Base-by-base conservation (phyloP, 2,113 vertebrate species). In the Acrocephalus kingi region DNA sequence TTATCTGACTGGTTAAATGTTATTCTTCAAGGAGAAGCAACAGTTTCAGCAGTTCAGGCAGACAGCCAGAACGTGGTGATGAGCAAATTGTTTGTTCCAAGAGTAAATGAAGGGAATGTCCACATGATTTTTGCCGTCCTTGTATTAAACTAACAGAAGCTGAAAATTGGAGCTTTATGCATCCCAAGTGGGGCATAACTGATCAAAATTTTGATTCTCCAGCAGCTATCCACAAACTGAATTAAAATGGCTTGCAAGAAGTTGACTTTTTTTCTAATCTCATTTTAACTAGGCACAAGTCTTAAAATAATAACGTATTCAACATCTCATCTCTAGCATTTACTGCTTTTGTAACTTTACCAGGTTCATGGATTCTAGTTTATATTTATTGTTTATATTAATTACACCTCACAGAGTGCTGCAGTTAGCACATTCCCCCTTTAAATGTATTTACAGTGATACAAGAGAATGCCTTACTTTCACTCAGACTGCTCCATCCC, bases 381-480 rank as follows among this genome's bases (percentile, higher is more conserved):
- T 84, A 33, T 94, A 71, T 84, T 67, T 90, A 77, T 76, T 58
- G 73, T 92, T 83, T 93, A 55, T 91, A 71, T 93, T 96, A 56
- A 84, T 95, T 89, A 67, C 94, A 61, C 61, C 55, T 94, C 87
- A 85, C 62, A 82, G 35, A 86, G 33, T 68, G 63, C 37, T 95
- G 73, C 67, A 94, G 67, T 96, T 97, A 97, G 83, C 66, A 95
- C 94, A 96, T 93, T 94, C 67, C 90, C 89, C 35, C 84, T 97
- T 94, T 39, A 55, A 93, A 81, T 71, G 10, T 81, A 75, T 97
- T 95, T 96, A 81, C 48, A 94, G 58, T 74, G 84, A 93, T 96
- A 95, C 83, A 82, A 92, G 58, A 96, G 84, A 75, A 64, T 39
- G 56, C 49, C 68, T 91, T 68, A 81, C 33, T 93, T 94, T 93